Conservation (phyloP, 2,888 invertebrate species). For the Siphlonurus alternatus region DNA sequence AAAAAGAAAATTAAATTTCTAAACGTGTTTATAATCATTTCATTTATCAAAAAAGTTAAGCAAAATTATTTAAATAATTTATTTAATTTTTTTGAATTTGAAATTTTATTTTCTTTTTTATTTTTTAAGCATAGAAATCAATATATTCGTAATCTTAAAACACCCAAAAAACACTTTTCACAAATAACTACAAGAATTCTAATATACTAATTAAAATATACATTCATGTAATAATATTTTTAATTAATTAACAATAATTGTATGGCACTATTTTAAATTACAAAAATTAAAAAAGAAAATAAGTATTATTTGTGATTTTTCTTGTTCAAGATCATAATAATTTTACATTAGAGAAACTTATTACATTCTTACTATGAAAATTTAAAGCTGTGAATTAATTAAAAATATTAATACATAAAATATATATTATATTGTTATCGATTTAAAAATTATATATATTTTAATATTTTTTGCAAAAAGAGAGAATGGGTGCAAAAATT, state of each 20-base stretch:
- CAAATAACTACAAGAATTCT: not conserved
- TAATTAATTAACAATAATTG: not conserved
- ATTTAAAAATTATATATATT: not conserved
- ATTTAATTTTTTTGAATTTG: too few species aligned
- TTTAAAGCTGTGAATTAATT: too few species aligned
- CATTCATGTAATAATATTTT: not conserved
- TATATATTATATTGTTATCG: not conserved
- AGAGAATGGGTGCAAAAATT: not conserved
- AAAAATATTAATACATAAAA: too few species aligned
- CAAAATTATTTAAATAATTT: too few species aligned
- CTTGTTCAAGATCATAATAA: too few species aligned
- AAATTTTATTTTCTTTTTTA: not conserved
- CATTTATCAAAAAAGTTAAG: too few species aligned
- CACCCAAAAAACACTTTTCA: not conserved
- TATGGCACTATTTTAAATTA: not conserved
- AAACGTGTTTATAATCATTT: too few species aligned
- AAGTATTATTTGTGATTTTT: too few species aligned
- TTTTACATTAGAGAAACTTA: too few species aligned
- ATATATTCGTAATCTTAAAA: not conserved
- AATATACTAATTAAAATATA: not conserved
- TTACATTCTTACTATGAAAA: too few species aligned
- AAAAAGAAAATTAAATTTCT: not conserved
- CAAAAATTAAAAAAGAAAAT: not conserved
- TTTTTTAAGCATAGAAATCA: not conserved
- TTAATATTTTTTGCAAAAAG: not conserved